These are phyloP conservation scores for Amyelois transitella DNA, from an alignment of 1,140 invertebrate species.

Conservation along the genomic window DNA sequence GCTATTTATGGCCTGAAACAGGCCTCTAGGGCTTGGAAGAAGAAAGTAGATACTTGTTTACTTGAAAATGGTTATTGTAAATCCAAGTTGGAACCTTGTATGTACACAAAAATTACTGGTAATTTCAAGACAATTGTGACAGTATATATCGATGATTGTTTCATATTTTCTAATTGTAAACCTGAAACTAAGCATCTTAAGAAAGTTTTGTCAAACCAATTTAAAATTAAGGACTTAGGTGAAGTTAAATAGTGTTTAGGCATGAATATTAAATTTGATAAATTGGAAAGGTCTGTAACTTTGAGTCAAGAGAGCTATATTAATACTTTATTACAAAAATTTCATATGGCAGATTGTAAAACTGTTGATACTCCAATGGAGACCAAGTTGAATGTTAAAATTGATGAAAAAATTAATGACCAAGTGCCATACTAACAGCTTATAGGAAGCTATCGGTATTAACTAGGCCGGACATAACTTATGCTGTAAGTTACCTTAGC, in stretches of 20 bases:
- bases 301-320: constrained; percentile 22
- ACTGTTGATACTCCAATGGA: constrained; percentile 33
- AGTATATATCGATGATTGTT: too few species aligned
- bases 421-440: constrained; percentile 21
- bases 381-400: constrained; percentile 22
- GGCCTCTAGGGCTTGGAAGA: too few species aligned
- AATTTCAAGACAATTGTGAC: too few species aligned
- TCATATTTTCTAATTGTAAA: too few species aligned
- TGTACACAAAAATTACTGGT: not conserved
- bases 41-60: not conserved
- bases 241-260: constrained; percentile 12
- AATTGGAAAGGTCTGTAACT: constrained; percentile 17
- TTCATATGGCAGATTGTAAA: constrained; percentile 44
- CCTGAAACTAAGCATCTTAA: not conserved
- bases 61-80: not conserved
- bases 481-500: constrained; percentile 54
- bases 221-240: too few species aligned
- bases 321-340: constrained; percentile 27
- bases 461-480: constrained; percentile 68
- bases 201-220: not conserved
- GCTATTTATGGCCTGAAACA: not conserved
- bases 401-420: constrained; percentile 10
- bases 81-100: not conserved
- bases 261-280: constrained; percentile 18
- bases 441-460: constrained; percentile 30